A percentile compares a stretch with the other conserved stretches of the same genome.
phyloP scores from a whole-genome alignment of 2,888 invertebrate species.

The Lasioglossum lativentre region DNA sequence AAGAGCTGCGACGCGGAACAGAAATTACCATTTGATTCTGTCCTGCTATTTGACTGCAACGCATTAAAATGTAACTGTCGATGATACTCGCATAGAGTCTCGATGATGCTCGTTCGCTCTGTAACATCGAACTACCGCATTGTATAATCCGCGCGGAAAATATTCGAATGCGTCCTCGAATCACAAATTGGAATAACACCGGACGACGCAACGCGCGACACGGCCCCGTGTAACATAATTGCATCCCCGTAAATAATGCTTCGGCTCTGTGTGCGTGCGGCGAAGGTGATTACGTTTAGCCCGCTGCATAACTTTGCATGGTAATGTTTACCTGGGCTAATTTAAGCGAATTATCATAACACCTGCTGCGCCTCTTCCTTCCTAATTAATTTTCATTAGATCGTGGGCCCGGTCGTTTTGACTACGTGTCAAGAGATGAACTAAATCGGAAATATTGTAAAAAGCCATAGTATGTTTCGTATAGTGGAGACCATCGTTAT shows the following conservation, averaged over 20 bases:
- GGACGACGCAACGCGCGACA: slow-evolving; percentile 4
- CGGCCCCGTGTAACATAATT: slow-evolving; percentile 47
- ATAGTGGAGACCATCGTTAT: not conserved
- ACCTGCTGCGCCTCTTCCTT: slow-evolving; percentile 52
- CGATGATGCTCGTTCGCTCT: not conserved
- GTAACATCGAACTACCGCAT: slow-evolving; percentile 3
- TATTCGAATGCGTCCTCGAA: not conserved
- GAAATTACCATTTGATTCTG: not conserved
- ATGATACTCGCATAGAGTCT: not conserved
- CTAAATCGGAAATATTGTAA: not conserved
- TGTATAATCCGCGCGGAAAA: slow-evolving; percentile 26
- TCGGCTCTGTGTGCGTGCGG: not conserved
- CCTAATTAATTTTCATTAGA: slow-evolving; percentile 57
- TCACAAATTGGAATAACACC: slow-evolving; percentile 43
- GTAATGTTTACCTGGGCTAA: slow-evolving; percentile 49
- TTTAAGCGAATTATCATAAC: slow-evolving; percentile 64
- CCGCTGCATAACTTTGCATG: slow-evolving; percentile 61
- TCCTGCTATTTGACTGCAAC: not conserved
- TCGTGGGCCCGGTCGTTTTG: not conserved
- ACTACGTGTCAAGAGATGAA: not conserved
- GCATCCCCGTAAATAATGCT: slow-evolving; percentile 54
- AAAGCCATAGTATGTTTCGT: not conserved
- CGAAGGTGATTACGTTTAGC: slow-evolving; percentile 41
- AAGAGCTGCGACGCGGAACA: not conserved
- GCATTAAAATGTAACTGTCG: not conserved